A percentile compares a stretch with the other conserved stretches of the same genome.
Conservation (phyloP, 1,140 invertebrate species). For the Dreissena polymorpha region DNA sequence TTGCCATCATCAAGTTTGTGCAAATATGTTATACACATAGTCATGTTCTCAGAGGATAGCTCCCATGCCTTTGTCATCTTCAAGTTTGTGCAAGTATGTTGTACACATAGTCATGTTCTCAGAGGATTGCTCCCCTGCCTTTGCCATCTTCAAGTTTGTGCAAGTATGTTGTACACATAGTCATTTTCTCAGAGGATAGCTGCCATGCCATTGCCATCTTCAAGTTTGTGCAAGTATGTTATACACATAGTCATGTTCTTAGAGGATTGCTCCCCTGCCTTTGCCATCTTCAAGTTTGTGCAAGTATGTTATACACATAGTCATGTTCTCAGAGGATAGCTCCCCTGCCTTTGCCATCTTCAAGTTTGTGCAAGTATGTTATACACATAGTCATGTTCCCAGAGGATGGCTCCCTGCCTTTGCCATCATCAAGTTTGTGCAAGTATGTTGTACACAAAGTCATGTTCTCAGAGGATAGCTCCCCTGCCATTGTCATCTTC, state of each 20-base stretch:
- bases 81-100: conserved; percentile 92
- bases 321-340: conserved; percentile 92
- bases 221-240: conserved; percentile 92
- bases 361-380: conserved; percentile 92
- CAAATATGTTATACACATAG: conserved; percentile 82
- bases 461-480: conserved; percentile 92
- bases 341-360: conserved; percentile 96
- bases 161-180: conserved; percentile 82
- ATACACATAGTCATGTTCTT: conserved; percentile 84
- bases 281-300: conserved; percentile 97
- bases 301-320: conserved; percentile 82
- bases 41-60: conserved; percentile 92
- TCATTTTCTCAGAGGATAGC: conserved; percentile 92
- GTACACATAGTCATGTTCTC: conserved; percentile 84
- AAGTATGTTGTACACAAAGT: conserved; percentile 81
- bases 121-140: conserved; percentile 93
- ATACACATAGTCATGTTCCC: conserved; percentile 84
- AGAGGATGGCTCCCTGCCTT: conserved; percentile 94
- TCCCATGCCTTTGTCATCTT: conserved; percentile 96
- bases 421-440: conserved; percentile 96
- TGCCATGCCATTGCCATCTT: conserved; percentile 96
- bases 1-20: conserved; percentile 97
- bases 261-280: conserved; percentile 93
- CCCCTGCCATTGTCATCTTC: conserved; percentile 96
- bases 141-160: conserved; percentile 97